Evolutionary conservation across 2,888 invertebrate species (phyloP).

Genomic region (Drosophila phalerata): DNA sequence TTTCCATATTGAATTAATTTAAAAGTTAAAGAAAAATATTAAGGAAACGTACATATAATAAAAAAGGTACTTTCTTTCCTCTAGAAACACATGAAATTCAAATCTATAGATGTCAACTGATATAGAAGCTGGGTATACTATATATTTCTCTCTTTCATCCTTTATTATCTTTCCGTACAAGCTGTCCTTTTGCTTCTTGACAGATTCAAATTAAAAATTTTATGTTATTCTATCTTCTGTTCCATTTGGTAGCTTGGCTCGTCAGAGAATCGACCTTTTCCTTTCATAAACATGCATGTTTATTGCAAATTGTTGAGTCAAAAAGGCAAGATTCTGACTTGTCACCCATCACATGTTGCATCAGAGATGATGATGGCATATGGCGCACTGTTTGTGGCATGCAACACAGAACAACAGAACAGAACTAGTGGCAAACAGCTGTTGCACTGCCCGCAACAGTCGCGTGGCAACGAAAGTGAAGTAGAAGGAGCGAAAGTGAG

Average conservation of each 20-base stretch:
- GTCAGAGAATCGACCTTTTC: constrained; percentile 21
- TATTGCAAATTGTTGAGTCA: constrained; percentile 69
- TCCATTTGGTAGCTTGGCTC: constrained; percentile 11
- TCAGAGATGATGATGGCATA: constrained; percentile 29
- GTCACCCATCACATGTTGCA: constrained; percentile 69
- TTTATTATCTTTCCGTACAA: background rate
- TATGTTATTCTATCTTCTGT: background rate
- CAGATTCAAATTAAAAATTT: constrained; percentile 15
- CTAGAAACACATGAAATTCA: background rate
- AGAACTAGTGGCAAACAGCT: constrained; percentile 54
- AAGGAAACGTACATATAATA: no score
- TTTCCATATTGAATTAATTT: no score
- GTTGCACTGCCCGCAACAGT: constrained; percentile 43
- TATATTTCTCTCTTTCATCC: background rate
- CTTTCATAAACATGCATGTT: constrained; percentile 69
- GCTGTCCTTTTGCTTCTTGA: constrained; percentile 6
- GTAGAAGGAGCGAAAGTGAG: constrained; percentile 59
- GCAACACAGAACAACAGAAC: constrained; percentile 37
- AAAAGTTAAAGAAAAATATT: background rate
- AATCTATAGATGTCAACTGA: background rate
- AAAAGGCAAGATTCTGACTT: constrained; percentile 50
- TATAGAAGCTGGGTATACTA: background rate
- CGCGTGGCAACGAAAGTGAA: constrained; percentile 54
- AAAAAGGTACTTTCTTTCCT: no score
- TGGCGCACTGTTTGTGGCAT: constrained; percentile 35